These are phyloP conservation scores for Drosophila chauvacae DNA, from an alignment of 1,140 invertebrate species.

Conservation along the genomic window DNA sequence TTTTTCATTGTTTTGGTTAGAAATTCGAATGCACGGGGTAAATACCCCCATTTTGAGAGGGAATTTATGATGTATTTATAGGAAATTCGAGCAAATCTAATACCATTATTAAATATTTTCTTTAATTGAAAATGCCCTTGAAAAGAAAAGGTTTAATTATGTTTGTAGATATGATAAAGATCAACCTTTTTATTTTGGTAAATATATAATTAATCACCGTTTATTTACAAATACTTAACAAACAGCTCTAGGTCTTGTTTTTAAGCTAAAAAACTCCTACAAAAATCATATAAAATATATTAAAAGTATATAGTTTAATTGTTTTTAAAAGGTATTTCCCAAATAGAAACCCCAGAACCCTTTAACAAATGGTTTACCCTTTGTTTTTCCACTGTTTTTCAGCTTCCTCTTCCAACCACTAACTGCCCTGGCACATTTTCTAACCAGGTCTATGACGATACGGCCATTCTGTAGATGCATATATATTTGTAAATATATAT, in stretches of 20 bases:
- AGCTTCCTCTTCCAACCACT: slow-evolving; percentile 22
- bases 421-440: slow-evolving; percentile 68
- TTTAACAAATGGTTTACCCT: not conserved
- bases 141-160: too few relatives aligned
- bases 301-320: not conserved
- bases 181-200: too few relatives aligned
- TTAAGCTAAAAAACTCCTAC: too few relatives aligned
- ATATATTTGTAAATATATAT: not conserved
- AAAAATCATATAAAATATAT: not conserved
- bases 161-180: not conserved
- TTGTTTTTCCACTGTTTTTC: slow-evolving; percentile 16
- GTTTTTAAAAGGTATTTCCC: slow-evolving; percentile 1
- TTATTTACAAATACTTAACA: too few relatives aligned
- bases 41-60: too few relatives aligned
- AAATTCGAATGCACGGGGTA: not conserved
- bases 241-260: too few relatives aligned
- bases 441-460: slow-evolving; percentile 73
- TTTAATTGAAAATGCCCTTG: too few relatives aligned
- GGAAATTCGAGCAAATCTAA: too few relatives aligned
- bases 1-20: slow-evolving; percentile 27
- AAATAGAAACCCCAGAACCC: not conserved
- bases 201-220: too few relatives aligned
- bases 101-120: too few relatives aligned
- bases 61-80: not conserved
- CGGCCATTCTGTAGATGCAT: not conserved